phyloP scores from a whole-genome alignment of 2,797 vertebrate genomes.

The Bradypus variegatus region DNA sequence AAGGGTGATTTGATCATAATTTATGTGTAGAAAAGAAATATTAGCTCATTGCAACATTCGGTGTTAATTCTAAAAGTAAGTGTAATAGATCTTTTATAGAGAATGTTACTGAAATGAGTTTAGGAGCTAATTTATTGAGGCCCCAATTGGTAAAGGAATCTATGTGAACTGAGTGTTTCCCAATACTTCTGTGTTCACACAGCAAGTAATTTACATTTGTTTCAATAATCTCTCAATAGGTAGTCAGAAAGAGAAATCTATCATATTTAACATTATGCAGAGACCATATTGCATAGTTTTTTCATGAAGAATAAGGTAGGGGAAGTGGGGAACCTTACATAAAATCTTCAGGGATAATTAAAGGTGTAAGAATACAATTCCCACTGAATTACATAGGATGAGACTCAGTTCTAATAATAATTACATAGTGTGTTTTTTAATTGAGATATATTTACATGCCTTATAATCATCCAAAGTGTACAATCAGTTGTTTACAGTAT shows the following conservation, averaged over 20 bases:
- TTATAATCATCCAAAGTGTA: too few relatives aligned
- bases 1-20: neutral
- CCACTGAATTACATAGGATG: slow-evolving; percentile 26
- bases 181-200: neutral
- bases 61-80: neutral
- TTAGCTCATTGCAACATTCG: neutral
- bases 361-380: slow-evolving; percentile 14
- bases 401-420: slow-evolving; percentile 19
- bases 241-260: neutral
- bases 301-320: neutral
- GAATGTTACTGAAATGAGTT: neutral
- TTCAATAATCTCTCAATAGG: slow-evolving; percentile 1
- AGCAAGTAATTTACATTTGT: neutral
- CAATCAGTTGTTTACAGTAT: too few relatives aligned
- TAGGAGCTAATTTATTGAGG: neutral
- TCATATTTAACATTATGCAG: neutral
- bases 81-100: neutral
- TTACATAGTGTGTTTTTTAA: neutral
- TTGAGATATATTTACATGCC: too few relatives aligned
- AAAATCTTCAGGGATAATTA: slow-evolving; percentile 9
- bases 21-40: neutral
- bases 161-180: neutral
- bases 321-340: neutral
- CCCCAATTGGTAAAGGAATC: neutral
- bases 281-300: neutral